Evolutionary conservation across 2,888 invertebrate species (phyloP).

Genomic region (Synergus japonicus): DNA sequence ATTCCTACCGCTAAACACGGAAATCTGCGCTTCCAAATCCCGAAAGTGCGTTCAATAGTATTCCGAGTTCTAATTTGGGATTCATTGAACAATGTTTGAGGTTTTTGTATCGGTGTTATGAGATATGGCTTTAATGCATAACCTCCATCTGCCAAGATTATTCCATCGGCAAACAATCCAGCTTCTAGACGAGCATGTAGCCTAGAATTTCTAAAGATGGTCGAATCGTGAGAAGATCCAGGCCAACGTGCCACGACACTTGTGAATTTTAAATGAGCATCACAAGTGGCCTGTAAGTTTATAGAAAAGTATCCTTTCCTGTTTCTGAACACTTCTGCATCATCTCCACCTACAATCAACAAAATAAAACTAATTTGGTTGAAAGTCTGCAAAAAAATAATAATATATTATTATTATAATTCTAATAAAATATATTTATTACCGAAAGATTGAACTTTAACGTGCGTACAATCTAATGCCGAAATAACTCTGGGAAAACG

Average conservation of each 20-base stretch:
- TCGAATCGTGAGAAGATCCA: too few species aligned
- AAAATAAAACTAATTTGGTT: background rate
- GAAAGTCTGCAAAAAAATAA: background rate
- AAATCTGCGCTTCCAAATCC: slow-evolving; percentile 18
- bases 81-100: background rate
- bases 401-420: too few species aligned
- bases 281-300: slow-evolving; percentile 50
- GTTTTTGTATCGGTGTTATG: too few species aligned
- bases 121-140: too few species aligned
- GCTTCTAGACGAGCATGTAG: too few species aligned
- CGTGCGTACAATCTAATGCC: slow-evolving; percentile 61
- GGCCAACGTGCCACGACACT: too few species aligned
- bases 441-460: slow-evolving; percentile 56
- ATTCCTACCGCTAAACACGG: slow-evolving; percentile 11
- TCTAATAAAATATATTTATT: slow-evolving; percentile 15
- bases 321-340: slow-evolving; percentile 58
- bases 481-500: slow-evolving; percentile 60
- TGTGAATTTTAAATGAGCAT: too few species aligned
- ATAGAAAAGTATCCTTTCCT: slow-evolving; percentile 57
- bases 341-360: slow-evolving; percentile 44
- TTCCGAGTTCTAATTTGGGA: slow-evolving; percentile 28
- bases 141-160: too few species aligned
- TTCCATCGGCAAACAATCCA: too few species aligned
- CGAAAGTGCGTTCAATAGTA: slow-evolving; percentile 8
- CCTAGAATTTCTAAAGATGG: too few species aligned